Evolutionary conservation across 2,113 vertebrate species (phyloP).

Genomic region (Guaruba guarouba): DNA sequence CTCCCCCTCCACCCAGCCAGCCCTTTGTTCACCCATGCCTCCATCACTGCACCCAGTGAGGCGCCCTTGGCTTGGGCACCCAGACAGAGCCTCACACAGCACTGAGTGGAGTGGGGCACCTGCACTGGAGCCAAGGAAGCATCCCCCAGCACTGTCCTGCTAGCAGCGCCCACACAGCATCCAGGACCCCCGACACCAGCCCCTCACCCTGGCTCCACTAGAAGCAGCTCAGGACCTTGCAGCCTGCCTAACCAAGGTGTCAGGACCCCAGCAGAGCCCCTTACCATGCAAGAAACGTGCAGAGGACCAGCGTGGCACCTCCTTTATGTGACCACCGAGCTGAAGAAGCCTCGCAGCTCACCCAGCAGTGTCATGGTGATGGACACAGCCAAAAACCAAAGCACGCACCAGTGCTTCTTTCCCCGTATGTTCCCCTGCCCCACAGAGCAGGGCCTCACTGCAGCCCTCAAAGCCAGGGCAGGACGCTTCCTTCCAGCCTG

Average conservation of each 20-base stretch:
- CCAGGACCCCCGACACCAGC: background rate
- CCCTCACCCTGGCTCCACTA: background rate
- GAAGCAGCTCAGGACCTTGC: background rate
- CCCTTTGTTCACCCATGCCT: background rate
- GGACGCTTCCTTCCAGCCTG: background rate
- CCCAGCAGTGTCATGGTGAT: rapidly evolving
- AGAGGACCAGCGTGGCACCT: background rate
- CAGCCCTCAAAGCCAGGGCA: background rate
- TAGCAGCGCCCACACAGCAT: background rate
- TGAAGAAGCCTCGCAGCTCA: background rate
- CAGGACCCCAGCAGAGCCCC: background rate
- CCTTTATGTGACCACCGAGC: background rate
- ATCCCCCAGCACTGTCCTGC: background rate
- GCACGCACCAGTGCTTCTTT: rapidly evolving
- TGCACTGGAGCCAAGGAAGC: background rate
- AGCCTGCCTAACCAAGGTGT: background rate
- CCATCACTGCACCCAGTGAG: rapidly evolving
- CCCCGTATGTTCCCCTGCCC: rapidly evolving
- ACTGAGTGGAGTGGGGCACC: rapidly evolving
- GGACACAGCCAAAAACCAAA: background rate
- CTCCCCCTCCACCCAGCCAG: background rate
- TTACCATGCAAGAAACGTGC: rapidly evolving
- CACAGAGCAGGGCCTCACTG: background rate
- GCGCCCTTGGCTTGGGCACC: background rate
- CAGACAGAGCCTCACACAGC: background rate